Percentiles rank a stretch among this genome's conserved stretches.
Evolutionary conservation across 2,797 vertebrate species (phyloP).

Genomic region (Darevskia mixta): DNA sequence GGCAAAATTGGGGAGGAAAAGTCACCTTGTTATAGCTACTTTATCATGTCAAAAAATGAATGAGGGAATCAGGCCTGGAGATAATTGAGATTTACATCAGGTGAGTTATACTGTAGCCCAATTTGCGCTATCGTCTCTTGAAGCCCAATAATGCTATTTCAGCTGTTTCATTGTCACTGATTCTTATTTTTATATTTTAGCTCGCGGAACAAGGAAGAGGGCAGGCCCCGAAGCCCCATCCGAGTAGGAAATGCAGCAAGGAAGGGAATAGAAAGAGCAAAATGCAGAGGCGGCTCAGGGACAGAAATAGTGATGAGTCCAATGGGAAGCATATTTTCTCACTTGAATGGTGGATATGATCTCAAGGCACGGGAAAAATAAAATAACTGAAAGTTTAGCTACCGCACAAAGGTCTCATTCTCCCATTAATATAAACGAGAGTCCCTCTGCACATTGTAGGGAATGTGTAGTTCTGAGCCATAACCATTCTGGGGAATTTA

Average conservation of each 20-base stretch:
- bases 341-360: slow-evolving; percentile 23
- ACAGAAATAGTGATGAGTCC: slow-evolving; percentile 30
- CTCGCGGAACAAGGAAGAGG: background rate
- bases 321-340: slow-evolving; percentile 38
- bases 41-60: background rate
- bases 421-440: slow-evolving; percentile 18
- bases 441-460: slow-evolving; percentile 1
- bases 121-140: slow-evolving; percentile 3
- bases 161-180: slow-evolving; percentile 26
- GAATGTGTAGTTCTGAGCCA: slow-evolving; percentile 2
- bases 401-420: slow-evolving; percentile 19
- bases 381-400: slow-evolving; percentile 22
- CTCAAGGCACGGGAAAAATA: slow-evolving; percentile 10
- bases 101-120: slow-evolving; percentile 17
- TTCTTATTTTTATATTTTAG: background rate
- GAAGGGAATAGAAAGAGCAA: slow-evolving; percentile 66
- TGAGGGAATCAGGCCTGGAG: background rate
- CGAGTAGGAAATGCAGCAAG: slow-evolving; percentile 4
- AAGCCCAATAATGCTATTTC: slow-evolving; percentile 21
- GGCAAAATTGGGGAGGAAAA: background rate
- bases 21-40: slow-evolving; percentile 8
- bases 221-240: background rate
- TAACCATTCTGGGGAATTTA: slow-evolving; percentile 11
- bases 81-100: slow-evolving; percentile 18
- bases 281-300: background rate